Percentiles rank a stretch among this genome's conserved stretches.
Evolutionary conservation across 2,888 invertebrate species (phyloP).

Genomic region (Exocentrus adspersus): DNA sequence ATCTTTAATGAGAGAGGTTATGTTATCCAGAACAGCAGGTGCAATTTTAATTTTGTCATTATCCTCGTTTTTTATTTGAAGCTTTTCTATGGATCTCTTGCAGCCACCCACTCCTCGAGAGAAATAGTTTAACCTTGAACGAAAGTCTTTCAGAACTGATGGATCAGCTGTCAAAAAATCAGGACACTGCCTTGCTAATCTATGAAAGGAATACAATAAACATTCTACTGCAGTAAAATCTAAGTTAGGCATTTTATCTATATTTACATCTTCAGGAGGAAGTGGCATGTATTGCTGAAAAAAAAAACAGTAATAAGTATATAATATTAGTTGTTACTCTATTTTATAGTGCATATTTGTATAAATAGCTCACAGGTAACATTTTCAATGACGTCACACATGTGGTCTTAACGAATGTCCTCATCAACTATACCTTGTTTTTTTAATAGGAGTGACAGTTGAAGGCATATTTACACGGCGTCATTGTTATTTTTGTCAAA

Average conservation of each 20-base stretch:
- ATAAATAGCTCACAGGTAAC: no score
- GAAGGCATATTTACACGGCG: no score
- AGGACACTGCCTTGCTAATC: constrained; percentile 81
- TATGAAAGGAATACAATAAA: constrained; percentile 80
- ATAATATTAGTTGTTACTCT: no score
- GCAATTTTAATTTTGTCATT: constrained; percentile 83
- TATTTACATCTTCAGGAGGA: constrained; percentile 77
- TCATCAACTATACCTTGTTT: no score
- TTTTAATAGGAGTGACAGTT: no score
- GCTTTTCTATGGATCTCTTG: constrained; percentile 50
- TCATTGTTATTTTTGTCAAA: no score
- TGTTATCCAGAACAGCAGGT: constrained; percentile 90
- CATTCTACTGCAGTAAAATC: constrained; percentile 96
- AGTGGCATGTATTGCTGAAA: constrained; percentile 87
- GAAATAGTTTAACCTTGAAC: constrained; percentile 88
- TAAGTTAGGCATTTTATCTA: constrained; percentile 79
- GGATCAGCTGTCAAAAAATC: constrained; percentile 81
- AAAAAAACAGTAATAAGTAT: no score
- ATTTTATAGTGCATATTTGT: no score
- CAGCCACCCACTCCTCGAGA: constrained; percentile 86
- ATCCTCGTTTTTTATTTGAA: constrained; percentile 57
- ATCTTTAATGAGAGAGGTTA: constrained; percentile 91
- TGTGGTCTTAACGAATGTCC: no score
- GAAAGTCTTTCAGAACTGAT: constrained; percentile 82
- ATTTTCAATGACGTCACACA: no score